A percentile compares a stretch with the other conserved stretches of the same genome.
Evolutionary conservation across 2,113 vertebrate species (phyloP).

Genomic region (Hiodon alosoides): DNA sequence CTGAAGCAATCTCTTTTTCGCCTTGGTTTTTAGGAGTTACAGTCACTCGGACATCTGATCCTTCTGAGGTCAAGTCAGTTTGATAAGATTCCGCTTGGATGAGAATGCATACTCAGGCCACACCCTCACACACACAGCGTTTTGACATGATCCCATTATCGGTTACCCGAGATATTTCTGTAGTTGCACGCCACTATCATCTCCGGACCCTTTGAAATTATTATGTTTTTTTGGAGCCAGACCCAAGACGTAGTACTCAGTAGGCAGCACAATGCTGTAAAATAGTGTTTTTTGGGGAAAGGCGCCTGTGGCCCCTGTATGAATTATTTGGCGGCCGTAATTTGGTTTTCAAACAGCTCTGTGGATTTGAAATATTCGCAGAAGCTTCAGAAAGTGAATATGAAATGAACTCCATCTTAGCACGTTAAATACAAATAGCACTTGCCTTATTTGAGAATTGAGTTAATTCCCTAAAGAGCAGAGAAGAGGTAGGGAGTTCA

Average conservation of each 20-base stretch:
- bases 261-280: too few species aligned
- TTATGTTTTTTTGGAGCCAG: too few species aligned
- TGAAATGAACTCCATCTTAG: not conserved
- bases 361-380: not conserved
- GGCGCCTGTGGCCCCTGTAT: not conserved
- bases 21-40: not conserved
- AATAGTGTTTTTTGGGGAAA: too few species aligned
- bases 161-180: slow-evolving; percentile 11
- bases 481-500: not conserved
- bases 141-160: slow-evolving; percentile 13
- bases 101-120: slow-evolving; percentile 2
- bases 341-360: not conserved
- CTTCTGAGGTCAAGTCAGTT: not conserved
- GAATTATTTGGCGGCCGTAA: not conserved
- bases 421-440: slow-evolving; percentile 8
- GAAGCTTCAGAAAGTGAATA: slow-evolving; percentile 1
- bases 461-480: not conserved
- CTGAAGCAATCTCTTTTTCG: slow-evolving; percentile 5
- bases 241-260: too few species aligned
- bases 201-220: too few species aligned
- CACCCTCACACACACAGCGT: not conserved
- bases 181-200: not conserved
- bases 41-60: not conserved
- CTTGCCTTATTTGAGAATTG: not conserved
- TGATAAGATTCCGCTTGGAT: not conserved